A percentile compares a stretch with the other conserved stretches of the same genome.
phyloP scores from a whole-genome alignment of 2,888 invertebrate species.

The Pristionchus exspectatus region DNA sequence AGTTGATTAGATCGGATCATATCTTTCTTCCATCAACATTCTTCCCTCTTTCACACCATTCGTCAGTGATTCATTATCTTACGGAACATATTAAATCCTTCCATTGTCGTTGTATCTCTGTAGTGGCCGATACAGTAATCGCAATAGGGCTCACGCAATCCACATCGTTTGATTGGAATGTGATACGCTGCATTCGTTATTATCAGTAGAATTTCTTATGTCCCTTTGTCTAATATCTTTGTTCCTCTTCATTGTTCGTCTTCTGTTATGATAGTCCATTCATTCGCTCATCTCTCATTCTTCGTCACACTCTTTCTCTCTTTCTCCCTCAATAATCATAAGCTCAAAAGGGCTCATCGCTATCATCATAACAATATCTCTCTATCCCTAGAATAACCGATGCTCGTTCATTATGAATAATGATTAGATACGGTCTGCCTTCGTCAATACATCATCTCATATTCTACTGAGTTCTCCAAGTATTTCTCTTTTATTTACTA shows the following conservation, averaged over 20 bases:
- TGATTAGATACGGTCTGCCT: neutral
- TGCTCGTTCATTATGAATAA: neutral
- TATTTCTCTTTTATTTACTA: neutral
- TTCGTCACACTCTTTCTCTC: neutral
- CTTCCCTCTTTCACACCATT: neutral
- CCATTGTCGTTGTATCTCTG: too few species aligned
- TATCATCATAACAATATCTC: conserved; percentile 34
- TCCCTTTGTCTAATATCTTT: neutral
- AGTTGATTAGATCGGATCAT: neutral
- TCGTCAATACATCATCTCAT: neutral
- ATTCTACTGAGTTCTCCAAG: neutral
- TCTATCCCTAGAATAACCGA: neutral
- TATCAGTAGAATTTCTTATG: too few species aligned
- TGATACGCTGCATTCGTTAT: too few species aligned
- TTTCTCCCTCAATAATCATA: neutral
- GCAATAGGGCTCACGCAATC: too few species aligned
- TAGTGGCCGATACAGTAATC: too few species aligned
- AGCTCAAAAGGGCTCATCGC: neutral
- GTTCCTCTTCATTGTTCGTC: neutral
- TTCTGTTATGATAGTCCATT: neutral
- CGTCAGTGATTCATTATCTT: too few species aligned
- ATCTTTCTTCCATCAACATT: neutral
- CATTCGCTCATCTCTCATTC: neutral
- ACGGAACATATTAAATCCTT: too few species aligned
- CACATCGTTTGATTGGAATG: too few species aligned